These are phyloP conservation scores for Spodoptera exigua DNA, from an alignment of 2,888 invertebrate species.

Conservation along the genomic window DNA sequence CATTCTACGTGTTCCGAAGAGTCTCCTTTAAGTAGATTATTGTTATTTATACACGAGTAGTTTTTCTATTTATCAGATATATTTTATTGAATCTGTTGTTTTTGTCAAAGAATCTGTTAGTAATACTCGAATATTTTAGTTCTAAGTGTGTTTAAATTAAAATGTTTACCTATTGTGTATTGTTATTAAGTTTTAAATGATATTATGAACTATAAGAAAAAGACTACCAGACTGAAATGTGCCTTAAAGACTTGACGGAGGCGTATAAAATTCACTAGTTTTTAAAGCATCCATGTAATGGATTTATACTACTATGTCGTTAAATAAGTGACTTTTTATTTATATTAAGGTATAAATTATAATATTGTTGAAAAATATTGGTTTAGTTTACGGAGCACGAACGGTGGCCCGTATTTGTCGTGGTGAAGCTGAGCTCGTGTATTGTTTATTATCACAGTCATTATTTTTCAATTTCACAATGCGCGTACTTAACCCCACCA, in stretches of 20 bases:
- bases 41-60: too few relatives aligned
- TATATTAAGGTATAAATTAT: constrained; percentile 6
- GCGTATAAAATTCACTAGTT: constrained; percentile 13
- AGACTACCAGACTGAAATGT: constrained; percentile 35
- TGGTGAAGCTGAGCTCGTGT: too few relatives aligned
- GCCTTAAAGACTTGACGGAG: constrained; percentile 23
- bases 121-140: constrained; percentile 2
- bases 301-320: background rate
- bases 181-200: background rate
- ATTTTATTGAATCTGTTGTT: too few relatives aligned
- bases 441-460: too few relatives aligned
- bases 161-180: background rate
- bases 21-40: too few relatives aligned
- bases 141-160: too few relatives aligned
- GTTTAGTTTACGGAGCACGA: too few relatives aligned
- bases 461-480: too few relatives aligned
- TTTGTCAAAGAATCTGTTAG: constrained; percentile 7
- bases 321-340: constrained; percentile 28
- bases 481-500: too few relatives aligned
- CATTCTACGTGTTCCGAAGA: too few relatives aligned
- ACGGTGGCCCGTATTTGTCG: too few relatives aligned
- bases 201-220: background rate
- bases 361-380: constrained; percentile 26
- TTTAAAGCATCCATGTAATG: background rate
- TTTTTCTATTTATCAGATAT: too few relatives aligned